phyloP scores from a whole-genome alignment of 2,888 invertebrate genomes.

The Pandemis corylana region DNA sequence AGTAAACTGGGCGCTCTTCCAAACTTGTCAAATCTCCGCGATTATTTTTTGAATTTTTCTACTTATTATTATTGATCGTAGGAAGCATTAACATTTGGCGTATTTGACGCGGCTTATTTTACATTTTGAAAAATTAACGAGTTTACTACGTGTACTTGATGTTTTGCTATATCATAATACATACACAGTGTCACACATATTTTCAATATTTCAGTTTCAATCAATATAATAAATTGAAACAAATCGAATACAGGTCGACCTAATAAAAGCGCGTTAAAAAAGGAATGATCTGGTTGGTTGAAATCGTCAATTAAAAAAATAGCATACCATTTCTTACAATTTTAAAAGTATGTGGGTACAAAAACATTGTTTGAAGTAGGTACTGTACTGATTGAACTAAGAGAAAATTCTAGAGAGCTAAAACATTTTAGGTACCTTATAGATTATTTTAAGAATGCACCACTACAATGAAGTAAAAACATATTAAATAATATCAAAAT shows the following conservation, averaged over 20 bases:
- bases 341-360: not conserved
- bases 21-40: constrained; percentile 16
- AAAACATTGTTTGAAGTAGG: not conserved
- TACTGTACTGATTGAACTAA: not conserved
- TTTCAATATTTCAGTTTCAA: not conserved
- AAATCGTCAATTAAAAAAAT: no score
- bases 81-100: constrained; percentile 2
- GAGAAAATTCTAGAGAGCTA: not conserved
- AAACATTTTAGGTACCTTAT: no score
- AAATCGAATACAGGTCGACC: not conserved
- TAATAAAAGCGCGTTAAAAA: not conserved
- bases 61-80: not conserved
- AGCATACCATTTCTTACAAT: not conserved
- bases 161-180: no score
- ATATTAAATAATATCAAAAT: not conserved
- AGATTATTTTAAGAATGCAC: not conserved
- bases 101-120: not conserved
- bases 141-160: no score
- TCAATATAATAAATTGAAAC: not conserved
- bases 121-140: no score
- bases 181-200: no score
- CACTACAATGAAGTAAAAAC: not conserved
- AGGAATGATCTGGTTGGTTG: not conserved
- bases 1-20: constrained; percentile 47
- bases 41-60: not conserved